phyloP scores from a whole-genome alignment of 1,140 invertebrate species.

The Micrasema longulum region DNA sequence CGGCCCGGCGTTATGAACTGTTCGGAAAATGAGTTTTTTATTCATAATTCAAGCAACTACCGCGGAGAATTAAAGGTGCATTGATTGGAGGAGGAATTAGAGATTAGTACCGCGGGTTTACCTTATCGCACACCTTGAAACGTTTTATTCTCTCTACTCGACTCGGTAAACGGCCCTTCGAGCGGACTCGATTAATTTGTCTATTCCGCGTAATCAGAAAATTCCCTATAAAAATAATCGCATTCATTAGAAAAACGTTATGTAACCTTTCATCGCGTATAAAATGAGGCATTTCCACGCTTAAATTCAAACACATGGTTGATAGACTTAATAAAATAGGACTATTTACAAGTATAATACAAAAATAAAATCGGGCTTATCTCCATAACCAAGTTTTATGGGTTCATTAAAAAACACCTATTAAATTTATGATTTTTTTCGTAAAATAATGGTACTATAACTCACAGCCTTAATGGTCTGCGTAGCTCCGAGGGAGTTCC shows the following conservation, averaged over 20 bases:
- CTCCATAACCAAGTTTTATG: slow-evolving; percentile 3
- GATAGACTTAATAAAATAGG: background rate
- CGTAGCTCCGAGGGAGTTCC: slow-evolving; percentile 15
- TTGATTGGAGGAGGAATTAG: slow-evolving; percentile 21
- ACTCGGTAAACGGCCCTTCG: background rate
- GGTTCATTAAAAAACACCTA: slow-evolving; percentile 31
- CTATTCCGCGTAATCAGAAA: background rate
- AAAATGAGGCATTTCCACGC: too few species aligned
- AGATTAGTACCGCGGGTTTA: slow-evolving; percentile 2
- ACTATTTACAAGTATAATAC: slow-evolving; percentile 25
- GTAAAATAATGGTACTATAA: slow-evolving; percentile 27
- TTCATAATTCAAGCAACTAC: slow-evolving; percentile 30
- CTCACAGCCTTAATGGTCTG: slow-evolving; percentile 23
- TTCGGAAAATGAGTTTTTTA: slow-evolving; percentile 27
- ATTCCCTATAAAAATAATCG: too few species aligned
- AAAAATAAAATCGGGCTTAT: slow-evolving; percentile 10
- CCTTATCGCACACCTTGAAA: slow-evolving; percentile 11
- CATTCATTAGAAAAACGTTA: too few species aligned
- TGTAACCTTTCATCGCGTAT: too few species aligned
- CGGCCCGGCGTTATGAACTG: slow-evolving; percentile 41
- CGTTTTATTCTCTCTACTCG: background rate
- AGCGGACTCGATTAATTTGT: background rate
- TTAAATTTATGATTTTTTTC: slow-evolving; percentile 12
- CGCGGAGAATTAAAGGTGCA: slow-evolving; percentile 13
- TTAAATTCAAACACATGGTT: too few species aligned